Percentiles rank a stretch among this genome's conserved stretches.
Evolutionary conservation across 2,797 vertebrate genomes (phyloP).

Genomic region (Masticophis lateralis): DNA sequence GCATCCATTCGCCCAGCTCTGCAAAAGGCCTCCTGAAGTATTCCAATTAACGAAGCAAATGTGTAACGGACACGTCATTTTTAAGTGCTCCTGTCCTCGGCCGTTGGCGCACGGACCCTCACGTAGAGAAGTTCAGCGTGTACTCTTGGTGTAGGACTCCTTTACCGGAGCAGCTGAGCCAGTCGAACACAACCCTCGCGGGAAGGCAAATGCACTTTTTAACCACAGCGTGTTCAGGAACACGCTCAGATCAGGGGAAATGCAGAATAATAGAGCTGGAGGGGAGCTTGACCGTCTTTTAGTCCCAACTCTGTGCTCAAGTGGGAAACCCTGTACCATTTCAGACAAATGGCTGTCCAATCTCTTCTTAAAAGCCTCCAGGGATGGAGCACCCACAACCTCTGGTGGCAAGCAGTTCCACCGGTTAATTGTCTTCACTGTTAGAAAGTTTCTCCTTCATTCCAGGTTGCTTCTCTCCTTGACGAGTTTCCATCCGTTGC

Average conservation of each 20-base stretch:
- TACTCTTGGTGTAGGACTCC: neutral
- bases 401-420: too few relatives aligned
- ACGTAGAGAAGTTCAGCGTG: slow-evolving; percentile 34
- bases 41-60: slow-evolving; percentile 56
- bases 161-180: slow-evolving; percentile 36
- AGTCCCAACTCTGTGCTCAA: neutral
- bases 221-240: neutral
- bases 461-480: too few relatives aligned
- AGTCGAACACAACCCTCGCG: slow-evolving; percentile 55
- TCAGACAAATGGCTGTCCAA: too few relatives aligned
- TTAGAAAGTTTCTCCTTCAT: too few relatives aligned
- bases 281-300: neutral
- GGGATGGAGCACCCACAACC: too few relatives aligned
- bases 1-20: slow-evolving; percentile 49
- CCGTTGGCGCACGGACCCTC: neutral
- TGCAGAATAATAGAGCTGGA: neutral
- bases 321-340: too few relatives aligned
- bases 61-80: slow-evolving; percentile 55
- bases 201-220: slow-evolving; percentile 39
- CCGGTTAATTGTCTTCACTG: too few relatives aligned
- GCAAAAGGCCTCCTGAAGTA: slow-evolving; percentile 45
- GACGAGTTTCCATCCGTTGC: too few relatives aligned
- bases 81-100: slow-evolving; percentile 44
- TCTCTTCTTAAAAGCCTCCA: too few relatives aligned
- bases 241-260: neutral